These are phyloP conservation scores for Drosophila kikkawai DNA, from an alignment of 1,140 invertebrate species.

Conservation along the genomic window DNA sequence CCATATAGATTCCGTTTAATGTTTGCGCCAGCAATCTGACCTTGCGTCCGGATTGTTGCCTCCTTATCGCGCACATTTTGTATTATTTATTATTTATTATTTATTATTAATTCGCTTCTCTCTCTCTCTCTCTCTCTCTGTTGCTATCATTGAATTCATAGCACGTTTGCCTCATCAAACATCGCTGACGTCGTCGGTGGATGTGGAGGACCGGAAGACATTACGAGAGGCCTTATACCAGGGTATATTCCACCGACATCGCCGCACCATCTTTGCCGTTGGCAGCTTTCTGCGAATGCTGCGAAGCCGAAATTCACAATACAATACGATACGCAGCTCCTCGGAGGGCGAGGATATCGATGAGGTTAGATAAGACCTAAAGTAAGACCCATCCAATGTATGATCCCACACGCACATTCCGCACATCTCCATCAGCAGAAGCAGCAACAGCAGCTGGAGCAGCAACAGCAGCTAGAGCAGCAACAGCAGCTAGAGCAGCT, in stretches of 20 bases:
- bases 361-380: constrained; percentile 83
- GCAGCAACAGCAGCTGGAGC: constrained; percentile 25
- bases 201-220: constrained; percentile 84
- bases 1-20: not conserved
- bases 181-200: constrained; percentile 83
- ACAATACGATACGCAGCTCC: constrained; percentile 89
- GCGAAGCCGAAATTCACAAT: constrained; percentile 91
- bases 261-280: constrained; percentile 91
- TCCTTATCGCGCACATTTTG: constrained; percentile 35
- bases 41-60: not conserved
- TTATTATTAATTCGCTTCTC: constrained; percentile 3
- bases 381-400: constrained; percentile 19
- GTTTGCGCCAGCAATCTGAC: constrained; percentile 25
- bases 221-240: constrained; percentile 91
- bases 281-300: constrained; percentile 93
- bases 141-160: constrained; percentile 35
- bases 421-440: constrained; percentile 38
- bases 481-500: not conserved
- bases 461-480: not conserved
- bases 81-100: constrained; percentile 9
- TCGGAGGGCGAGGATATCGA: constrained; percentile 84
- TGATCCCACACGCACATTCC: constrained; percentile 38
- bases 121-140: not conserved
- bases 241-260: constrained; percentile 92
- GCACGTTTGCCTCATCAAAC: constrained; percentile 84